These are phyloP conservation scores for Drosophila nannoptera DNA, from an alignment of 1,140 invertebrate genomes.

Conservation along the genomic window DNA sequence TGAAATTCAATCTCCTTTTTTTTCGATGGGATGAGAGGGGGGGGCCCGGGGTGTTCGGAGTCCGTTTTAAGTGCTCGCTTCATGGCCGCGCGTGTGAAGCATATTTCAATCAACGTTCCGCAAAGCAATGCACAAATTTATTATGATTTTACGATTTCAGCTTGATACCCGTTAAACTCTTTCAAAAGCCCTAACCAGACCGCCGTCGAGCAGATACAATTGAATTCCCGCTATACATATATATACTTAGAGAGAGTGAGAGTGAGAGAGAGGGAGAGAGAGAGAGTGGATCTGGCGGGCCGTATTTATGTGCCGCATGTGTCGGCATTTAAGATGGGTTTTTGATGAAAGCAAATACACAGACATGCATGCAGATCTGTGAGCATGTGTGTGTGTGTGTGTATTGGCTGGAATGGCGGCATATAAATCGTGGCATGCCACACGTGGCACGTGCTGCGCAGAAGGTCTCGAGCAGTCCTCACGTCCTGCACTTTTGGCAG, in stretches of 20 bases:
- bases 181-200: slow-evolving; percentile 12
- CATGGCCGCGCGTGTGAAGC: background rate
- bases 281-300: background rate
- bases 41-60: too few species aligned
- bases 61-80: background rate
- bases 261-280: too few species aligned
- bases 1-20: too few species aligned
- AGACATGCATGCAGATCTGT: background rate
- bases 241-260: slow-evolving; percentile 5
- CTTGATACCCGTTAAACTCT: slow-evolving; percentile 30
- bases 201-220: slow-evolving; percentile 40
- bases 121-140: slow-evolving; percentile 14
- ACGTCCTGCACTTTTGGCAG: slow-evolving; percentile 41
- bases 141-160: slow-evolving; percentile 39
- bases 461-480: slow-evolving; percentile 4
- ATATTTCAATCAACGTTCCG: slow-evolving; percentile 4
- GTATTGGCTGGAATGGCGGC: slow-evolving; percentile 45
- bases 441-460: slow-evolving; percentile 48
- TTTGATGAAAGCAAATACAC: slow-evolving; percentile 56
- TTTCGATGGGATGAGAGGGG: too few species aligned
- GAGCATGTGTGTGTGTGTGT: background rate
- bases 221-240: slow-evolving; percentile 10
- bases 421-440: slow-evolving; percentile 51
- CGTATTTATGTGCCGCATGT: slow-evolving; percentile 66
- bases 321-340: slow-evolving; percentile 71